Conservation (phyloP, 2,797 vertebrate species). For the Eulemur mongoz region DNA sequence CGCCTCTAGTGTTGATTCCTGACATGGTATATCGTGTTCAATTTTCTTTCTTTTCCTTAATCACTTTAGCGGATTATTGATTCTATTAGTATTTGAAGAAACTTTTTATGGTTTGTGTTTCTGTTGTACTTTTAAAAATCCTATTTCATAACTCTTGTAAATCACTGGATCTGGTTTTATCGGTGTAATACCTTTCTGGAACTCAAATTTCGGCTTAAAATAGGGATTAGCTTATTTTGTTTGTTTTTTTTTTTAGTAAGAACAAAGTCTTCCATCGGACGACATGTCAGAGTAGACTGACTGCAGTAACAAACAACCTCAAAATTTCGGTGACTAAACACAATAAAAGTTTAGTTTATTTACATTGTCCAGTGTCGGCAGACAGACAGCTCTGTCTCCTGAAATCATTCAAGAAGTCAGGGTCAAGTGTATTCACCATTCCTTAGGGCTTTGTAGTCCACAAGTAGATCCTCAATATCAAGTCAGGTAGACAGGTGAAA, state of each 20-base stretch:
- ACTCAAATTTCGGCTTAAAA: slow-evolving; percentile 15
- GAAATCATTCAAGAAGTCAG: background rate
- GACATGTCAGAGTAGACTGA: background rate
- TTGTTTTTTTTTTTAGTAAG: background rate
- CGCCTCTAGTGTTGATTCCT: too few relatives aligned
- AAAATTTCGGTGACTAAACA: background rate
- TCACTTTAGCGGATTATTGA: too few relatives aligned
- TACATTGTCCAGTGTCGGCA: background rate
- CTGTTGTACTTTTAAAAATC: too few relatives aligned
- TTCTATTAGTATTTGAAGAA: too few relatives aligned
- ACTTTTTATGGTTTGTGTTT: too few relatives aligned
- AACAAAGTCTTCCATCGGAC: background rate
- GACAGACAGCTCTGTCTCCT: background rate
- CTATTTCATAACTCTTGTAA: background rate
- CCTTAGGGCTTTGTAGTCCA: background rate
- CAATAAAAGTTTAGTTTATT: background rate
- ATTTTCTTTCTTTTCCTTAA: too few relatives aligned
- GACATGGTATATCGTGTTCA: too few relatives aligned
- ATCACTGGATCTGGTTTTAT: background rate
- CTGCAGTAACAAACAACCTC: background rate
- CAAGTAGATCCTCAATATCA: background rate
- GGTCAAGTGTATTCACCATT: background rate
- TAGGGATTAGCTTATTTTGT: background rate
- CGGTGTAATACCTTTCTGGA: background rate
- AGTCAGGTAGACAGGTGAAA: background rate